Evolutionary conservation across 2,797 vertebrate species (phyloP).

Genomic region (Halcyon leucocephala): DNA sequence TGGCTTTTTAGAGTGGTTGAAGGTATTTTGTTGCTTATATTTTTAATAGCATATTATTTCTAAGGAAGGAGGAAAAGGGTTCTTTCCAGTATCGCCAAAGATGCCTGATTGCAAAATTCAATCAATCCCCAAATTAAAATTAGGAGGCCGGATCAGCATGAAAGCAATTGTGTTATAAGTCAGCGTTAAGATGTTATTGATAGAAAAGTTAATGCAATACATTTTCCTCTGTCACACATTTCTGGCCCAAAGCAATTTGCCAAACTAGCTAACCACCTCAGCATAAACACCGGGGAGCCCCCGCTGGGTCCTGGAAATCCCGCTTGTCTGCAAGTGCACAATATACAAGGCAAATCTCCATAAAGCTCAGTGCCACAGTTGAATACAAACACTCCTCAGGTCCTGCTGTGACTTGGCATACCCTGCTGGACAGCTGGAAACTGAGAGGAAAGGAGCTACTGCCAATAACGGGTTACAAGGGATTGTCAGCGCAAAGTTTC

Average conservation of each 20-base stretch:
- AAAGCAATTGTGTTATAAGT: conserved; percentile 59
- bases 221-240: conserved; percentile 72
- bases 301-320: conserved; percentile 88
- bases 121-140: conserved; percentile 64
- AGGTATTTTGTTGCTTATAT: conserved; percentile 18
- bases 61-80: background rate
- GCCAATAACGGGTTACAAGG: conserved; percentile 87
- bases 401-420: conserved; percentile 97
- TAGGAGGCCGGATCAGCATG: conserved; percentile 58
- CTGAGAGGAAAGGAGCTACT: conserved; percentile 84
- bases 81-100: background rate
- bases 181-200: conserved; percentile 62
- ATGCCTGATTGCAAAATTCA: conserved; percentile 26
- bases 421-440: conserved; percentile 95
- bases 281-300: conserved; percentile 85
- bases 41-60: background rate
- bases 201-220: conserved; percentile 71
- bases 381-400: conserved; percentile 87
- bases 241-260: conserved; percentile 81
- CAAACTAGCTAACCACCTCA: conserved; percentile 87
- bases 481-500: conserved; percentile 79
- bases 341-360: conserved; percentile 78
- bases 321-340: conserved; percentile 88
- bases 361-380: conserved; percentile 82
- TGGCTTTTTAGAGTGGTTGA: conserved; percentile 25